These are phyloP conservation scores for Colossoma macropomum DNA, from an alignment of 2,113 vertebrate species.

Conservation along the genomic window DNA sequence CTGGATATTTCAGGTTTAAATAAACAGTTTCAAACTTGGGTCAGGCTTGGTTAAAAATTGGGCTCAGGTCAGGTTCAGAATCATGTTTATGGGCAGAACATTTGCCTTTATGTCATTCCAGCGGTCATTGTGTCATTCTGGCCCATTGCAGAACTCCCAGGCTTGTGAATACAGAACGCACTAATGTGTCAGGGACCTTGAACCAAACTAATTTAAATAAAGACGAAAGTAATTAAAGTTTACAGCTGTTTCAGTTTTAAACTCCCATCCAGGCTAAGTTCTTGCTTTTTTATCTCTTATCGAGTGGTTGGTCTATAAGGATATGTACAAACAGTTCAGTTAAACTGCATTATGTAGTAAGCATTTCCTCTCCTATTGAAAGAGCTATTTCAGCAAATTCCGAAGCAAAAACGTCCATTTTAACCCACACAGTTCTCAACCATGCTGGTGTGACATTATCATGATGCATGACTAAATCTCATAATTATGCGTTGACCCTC, in stretches of 20 bases:
- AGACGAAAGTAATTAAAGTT: not conserved
- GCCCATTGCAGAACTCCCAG: not conserved
- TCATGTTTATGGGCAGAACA: not conserved
- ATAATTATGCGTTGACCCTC: conserved; percentile 30
- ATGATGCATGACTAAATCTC: conserved; percentile 40
- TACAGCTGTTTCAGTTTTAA: not conserved
- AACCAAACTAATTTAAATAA: not conserved
- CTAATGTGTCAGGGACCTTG: not conserved
- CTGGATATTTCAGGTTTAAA: not conserved
- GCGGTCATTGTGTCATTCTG: not conserved
- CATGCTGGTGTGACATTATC: conserved; percentile 44
- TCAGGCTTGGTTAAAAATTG: not conserved
- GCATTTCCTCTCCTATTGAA: not conserved
- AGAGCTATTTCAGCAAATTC: not conserved
- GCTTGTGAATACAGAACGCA: not conserved
- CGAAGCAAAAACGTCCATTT: not conserved
- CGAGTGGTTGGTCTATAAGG: not conserved
- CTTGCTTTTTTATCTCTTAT: not conserved
- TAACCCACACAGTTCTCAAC: conserved; percentile 24
- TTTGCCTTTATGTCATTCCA: conserved; percentile 1
- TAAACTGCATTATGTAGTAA: not conserved
- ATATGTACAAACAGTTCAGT: not conserved
- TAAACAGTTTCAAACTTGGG: not conserved
- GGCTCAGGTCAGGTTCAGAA: not conserved
- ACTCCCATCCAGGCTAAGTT: not conserved